Conservation (phyloP, 1,140 invertebrate genomes). For the Caenorhabditis tropicalis region DNA sequence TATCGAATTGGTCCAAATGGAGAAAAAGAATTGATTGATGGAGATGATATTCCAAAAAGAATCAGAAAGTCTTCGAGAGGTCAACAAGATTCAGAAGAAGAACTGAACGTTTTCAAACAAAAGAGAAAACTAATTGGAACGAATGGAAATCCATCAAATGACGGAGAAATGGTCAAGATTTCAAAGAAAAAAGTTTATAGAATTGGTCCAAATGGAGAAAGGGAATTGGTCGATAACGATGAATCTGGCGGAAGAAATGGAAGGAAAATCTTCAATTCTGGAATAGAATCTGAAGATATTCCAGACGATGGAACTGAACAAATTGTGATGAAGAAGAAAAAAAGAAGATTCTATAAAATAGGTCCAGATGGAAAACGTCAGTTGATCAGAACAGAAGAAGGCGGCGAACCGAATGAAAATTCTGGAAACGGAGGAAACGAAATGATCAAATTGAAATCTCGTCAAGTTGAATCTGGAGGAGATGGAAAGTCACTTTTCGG, state of each 20-base stretch:
- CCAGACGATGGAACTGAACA: not conserved
- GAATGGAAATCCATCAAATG: too few species aligned
- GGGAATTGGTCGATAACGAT: not conserved
- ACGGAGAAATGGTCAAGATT: too few species aligned
- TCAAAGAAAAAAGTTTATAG: not conserved
- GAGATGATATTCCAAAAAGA: not conserved
- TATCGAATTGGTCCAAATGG: not conserved
- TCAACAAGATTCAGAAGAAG: too few species aligned
- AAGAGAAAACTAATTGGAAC: too few species aligned
- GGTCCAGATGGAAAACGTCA: not conserved
- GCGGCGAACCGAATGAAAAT: too few species aligned
- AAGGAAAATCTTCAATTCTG: not conserved
- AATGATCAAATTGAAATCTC: too few species aligned
- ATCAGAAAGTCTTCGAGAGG: not conserved
- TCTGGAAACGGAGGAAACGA: too few species aligned
- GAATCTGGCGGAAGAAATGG: not conserved
- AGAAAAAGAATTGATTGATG: not conserved
- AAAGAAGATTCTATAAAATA: not conserved
- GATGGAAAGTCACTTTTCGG: too few species aligned
- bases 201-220: not conserved
- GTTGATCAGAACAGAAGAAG: not conserved
- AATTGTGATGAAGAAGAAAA: not conserved
- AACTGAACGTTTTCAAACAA: too few species aligned
- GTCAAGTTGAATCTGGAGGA: too few species aligned
- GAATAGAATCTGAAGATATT: not conserved